These are phyloP conservation scores for Thymallus thymallus DNA, from an alignment of 2,113 vertebrate species.

Conservation along the genomic window DNA sequence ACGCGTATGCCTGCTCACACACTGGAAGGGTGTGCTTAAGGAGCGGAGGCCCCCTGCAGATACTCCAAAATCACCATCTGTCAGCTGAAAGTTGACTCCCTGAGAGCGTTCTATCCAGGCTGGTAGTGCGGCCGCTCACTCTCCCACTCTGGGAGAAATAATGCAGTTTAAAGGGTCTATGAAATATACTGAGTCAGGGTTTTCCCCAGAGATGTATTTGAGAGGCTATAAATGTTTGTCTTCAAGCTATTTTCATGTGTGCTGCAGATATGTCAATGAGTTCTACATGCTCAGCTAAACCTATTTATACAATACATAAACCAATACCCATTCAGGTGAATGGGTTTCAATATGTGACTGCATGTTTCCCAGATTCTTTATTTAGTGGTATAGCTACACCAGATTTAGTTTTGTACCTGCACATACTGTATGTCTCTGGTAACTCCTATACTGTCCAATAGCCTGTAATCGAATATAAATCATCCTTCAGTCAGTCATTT, in stretches of 20 bases:
- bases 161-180: neutral
- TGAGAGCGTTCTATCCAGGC: slow-evolving; percentile 28
- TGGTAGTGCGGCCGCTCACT: slow-evolving; percentile 58
- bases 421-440: neutral
- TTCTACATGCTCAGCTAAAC: neutral
- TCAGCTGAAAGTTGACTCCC: slow-evolving; percentile 48
- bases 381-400: too few species aligned
- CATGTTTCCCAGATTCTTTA: neutral
- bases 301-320: neutral
- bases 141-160: slow-evolving; percentile 41
- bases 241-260: neutral
- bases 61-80: slow-evolving; percentile 51
- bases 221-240: neutral
- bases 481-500: too few species aligned
- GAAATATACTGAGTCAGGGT: slow-evolving; percentile 1
- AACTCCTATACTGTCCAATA: neutral
- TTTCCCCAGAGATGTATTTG: slow-evolving; percentile 8
- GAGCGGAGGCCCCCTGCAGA: slow-evolving; percentile 41
- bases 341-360: too few species aligned
- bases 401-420: too few species aligned
- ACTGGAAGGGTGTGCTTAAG: slow-evolving; percentile 34
- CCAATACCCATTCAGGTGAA: neutral
- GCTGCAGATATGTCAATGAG: neutral
- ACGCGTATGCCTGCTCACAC: slow-evolving; percentile 11
- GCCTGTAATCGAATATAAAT: neutral